These are phyloP conservation scores for Alectura lathami DNA, from an alignment of 2,113 vertebrate species.

Conservation along the genomic window DNA sequence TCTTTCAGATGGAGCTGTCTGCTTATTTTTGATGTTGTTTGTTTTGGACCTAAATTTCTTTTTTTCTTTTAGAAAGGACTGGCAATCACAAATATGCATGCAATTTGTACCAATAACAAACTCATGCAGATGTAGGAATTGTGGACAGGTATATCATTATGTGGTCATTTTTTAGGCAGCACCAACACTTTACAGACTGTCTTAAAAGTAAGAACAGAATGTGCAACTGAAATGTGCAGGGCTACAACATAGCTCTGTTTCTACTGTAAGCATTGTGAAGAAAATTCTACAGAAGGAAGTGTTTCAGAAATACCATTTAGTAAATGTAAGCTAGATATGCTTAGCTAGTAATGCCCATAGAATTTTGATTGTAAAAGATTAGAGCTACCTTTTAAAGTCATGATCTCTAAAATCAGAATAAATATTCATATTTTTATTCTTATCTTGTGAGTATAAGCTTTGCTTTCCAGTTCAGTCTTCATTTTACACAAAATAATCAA, in stretches of 20 bases:
- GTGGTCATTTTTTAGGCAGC: not conserved
- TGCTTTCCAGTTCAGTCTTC: not conserved
- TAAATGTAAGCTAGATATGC: not conserved
- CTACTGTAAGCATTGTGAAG: not conserved
- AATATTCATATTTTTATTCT: not conserved
- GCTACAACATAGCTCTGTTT: not conserved
- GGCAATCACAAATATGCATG: accelerated
- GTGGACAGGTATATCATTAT: not conserved
- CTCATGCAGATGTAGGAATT: not conserved
- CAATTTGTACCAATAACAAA: not conserved
- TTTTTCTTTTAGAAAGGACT: not conserved
- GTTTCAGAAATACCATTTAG: not conserved
- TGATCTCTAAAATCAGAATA: not conserved
- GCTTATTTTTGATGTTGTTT: not conserved
- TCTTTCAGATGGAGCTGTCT: not conserved
- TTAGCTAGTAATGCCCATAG: not conserved
- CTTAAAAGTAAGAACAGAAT: not conserved
- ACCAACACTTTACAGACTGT: not conserved
- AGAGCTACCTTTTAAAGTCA: not conserved
- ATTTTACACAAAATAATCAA: not conserved
- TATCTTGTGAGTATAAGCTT: not conserved
- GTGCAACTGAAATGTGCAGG: not conserved
- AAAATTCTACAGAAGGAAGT: not conserved
- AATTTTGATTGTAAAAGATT: not conserved
- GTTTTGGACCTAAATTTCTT: not conserved